Evolutionary conservation across 2,888 invertebrate species (phyloP), one percentile per base, ranked within the genome.

Genomic region (Drosophila anomelani): DNA sequence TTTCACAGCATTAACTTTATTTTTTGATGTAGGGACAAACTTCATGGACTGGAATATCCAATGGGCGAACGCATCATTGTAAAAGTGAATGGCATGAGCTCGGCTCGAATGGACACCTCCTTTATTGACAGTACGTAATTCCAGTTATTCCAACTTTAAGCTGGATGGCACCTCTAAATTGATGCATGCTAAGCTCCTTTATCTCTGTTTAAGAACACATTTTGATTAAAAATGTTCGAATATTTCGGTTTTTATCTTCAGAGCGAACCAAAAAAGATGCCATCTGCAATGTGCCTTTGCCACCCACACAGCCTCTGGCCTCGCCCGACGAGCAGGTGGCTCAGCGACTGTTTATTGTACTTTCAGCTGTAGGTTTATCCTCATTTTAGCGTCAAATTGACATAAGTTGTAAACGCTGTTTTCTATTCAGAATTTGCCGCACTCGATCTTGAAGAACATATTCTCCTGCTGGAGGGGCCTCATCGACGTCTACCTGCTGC

Each of bases 1-100:
- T 4, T 20, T 32, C 10, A 9, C 13, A 34, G 0, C 12, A 17
- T 59, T 55, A 56, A 47, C 32, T 10, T 9, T 3, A 23, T 44
- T 36, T 23, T 7, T 36, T 23, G 5, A 9, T 3, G 39, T 53
- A 95, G 95, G 81, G 96, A 97, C 78, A 98, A 98, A 92, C 93
- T 98, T 49, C 96, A 98, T 91, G 96, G 96, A 5, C 96, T 98
- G 92, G 98, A 98, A 92, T 98, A 98, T 93, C 98, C 98, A 0
- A 96, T 97, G 26, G 98, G 98, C 20, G 95, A 95, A 87, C 94
- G 96, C 72, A 94, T 98, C 77, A 96, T 96, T 64, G 92, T 92
- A 0, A 92, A 92, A 76, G 84, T 92, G 5, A 89, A 91, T 20
- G 91, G 91, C 12, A 90, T 91, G 80, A 92, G 91, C 54, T 87